Evolutionary conservation across 2,888 invertebrate genomes (phyloP).

Genomic region (Lepas anatifera): DNA sequence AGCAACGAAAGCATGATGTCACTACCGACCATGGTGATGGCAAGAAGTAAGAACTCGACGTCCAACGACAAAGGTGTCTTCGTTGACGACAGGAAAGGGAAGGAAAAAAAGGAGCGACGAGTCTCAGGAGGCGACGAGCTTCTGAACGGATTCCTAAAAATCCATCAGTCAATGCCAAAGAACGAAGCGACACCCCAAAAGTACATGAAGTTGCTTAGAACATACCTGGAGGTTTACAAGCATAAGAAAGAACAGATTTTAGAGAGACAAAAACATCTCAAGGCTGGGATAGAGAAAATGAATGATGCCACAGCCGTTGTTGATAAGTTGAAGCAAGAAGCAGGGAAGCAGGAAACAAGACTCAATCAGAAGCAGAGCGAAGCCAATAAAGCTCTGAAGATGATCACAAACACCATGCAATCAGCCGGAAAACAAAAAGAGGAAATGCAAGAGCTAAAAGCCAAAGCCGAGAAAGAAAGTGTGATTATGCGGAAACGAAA

Average conservation of each 20-base stretch:
- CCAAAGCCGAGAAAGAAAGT: slow-evolving; percentile 79
- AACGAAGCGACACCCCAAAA: slow-evolving; percentile 34
- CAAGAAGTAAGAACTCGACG: slow-evolving; percentile 34
- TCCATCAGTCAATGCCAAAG: slow-evolving; percentile 30
- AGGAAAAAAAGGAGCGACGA: neutral
- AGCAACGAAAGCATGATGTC: slow-evolving; percentile 46
- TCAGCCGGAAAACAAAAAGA: slow-evolving; percentile 83
- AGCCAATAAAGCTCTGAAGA: slow-evolving; percentile 76
- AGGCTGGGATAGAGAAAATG: slow-evolving; percentile 80
- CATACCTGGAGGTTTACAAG: slow-evolving; percentile 44
- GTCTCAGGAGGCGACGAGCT: neutral
- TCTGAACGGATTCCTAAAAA: slow-evolving; percentile 31
- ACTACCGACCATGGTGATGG: slow-evolving; percentile 36
- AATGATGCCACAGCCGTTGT: slow-evolving; percentile 78
- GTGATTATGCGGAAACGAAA: slow-evolving; percentile 48
- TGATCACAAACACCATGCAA: slow-evolving; percentile 89
- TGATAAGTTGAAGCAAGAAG: slow-evolving; percentile 70
- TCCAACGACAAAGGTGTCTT: slow-evolving; percentile 35
- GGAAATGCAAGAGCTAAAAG: slow-evolving; percentile 74
- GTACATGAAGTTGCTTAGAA: slow-evolving; percentile 42
- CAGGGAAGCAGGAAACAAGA: slow-evolving; percentile 59
- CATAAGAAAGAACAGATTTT: slow-evolving; percentile 48
- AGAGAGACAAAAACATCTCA: slow-evolving; percentile 48
- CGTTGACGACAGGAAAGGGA: slow-evolving; percentile 11
- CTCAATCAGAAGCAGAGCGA: slow-evolving; percentile 74